Evolutionary conservation across 2,113 vertebrate species (phyloP).

Genomic region (Butorides virescens): DNA sequence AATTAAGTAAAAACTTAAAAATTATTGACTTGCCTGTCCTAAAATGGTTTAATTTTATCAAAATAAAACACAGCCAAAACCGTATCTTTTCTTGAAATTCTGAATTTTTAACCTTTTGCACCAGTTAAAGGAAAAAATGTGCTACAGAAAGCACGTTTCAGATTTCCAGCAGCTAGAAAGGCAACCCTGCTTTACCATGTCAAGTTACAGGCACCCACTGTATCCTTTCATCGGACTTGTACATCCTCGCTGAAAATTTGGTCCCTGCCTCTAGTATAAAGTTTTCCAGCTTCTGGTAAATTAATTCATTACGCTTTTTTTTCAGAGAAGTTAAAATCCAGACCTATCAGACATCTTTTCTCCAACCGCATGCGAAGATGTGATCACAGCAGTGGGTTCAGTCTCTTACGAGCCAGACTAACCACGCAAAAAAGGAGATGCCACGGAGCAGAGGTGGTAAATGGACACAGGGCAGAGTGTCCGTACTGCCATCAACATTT

Average conservation of each 20-base stretch:
- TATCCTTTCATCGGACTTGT: neutral
- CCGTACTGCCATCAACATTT: neutral
- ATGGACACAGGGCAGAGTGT: neutral
- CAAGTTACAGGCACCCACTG: neutral
- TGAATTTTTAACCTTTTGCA: neutral
- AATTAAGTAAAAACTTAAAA: neutral
- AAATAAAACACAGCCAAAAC: neutral
- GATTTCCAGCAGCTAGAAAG: neutral
- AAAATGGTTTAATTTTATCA: neutral
- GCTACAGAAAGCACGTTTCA: neutral
- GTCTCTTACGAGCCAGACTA: neutral
- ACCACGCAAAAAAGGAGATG: neutral
- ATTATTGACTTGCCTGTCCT: neutral
- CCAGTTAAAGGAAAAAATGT: neutral
- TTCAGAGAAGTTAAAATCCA: neutral
- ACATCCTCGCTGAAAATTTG: neutral
- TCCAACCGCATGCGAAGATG: neutral
- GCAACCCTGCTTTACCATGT: neutral
- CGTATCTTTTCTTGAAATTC: neutral
- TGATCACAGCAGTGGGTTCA: rapidly evolving
- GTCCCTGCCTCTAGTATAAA: neutral
- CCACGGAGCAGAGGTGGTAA: neutral
- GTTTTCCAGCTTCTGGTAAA: neutral
- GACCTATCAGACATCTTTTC: neutral
- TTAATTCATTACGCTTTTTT: neutral